A percentile compares a stretch with the other conserved stretches of the same genome.
phyloP scores from a whole-genome alignment of 2,113 vertebrate genomes.

The Trinectes maculatus region DNA sequence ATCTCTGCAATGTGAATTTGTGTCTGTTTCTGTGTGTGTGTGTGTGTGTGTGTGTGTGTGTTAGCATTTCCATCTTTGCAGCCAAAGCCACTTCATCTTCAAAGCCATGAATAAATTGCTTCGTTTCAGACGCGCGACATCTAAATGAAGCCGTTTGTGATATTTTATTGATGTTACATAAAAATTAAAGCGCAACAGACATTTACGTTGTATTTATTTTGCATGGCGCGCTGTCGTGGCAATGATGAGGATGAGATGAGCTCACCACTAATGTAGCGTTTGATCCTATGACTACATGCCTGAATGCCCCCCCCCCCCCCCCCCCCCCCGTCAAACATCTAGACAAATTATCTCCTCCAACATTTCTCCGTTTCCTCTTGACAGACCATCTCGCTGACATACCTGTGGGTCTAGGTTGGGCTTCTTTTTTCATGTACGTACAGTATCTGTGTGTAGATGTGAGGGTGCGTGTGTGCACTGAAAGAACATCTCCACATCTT shows the following conservation, averaged over 20 bases:
- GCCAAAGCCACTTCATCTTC: constrained; percentile 62
- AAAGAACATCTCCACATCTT: constrained; percentile 4
- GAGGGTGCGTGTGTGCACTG: neutral
- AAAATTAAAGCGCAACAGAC: constrained; percentile 79
- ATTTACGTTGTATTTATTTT: constrained; percentile 72
- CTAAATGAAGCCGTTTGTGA: constrained; percentile 71
- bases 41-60: neutral
- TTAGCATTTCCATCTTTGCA: constrained; percentile 39
- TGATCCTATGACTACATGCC: constrained; percentile 37
- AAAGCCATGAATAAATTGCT: constrained; percentile 75
- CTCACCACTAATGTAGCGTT: constrained; percentile 48
- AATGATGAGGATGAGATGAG: constrained; percentile 28
- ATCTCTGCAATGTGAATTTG: neutral
- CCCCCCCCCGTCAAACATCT: constrained; percentile 32
- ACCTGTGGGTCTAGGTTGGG: neutral
- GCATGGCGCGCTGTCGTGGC: constrained; percentile 41
- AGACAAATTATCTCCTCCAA: constrained; percentile 28
- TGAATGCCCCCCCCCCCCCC: neutral
- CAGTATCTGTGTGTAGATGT: constrained; percentile 6
- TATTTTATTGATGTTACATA: constrained; percentile 80
- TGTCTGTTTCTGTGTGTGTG: neutral
- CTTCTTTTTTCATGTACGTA: neutral
- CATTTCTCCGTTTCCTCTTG: constrained; percentile 18
- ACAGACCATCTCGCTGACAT: constrained; percentile 27
- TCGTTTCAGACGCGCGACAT: constrained; percentile 62